Base-by-base conservation (phyloP, 2,797 vertebrate genomes). In the Acanthopagrus latus region DNA sequence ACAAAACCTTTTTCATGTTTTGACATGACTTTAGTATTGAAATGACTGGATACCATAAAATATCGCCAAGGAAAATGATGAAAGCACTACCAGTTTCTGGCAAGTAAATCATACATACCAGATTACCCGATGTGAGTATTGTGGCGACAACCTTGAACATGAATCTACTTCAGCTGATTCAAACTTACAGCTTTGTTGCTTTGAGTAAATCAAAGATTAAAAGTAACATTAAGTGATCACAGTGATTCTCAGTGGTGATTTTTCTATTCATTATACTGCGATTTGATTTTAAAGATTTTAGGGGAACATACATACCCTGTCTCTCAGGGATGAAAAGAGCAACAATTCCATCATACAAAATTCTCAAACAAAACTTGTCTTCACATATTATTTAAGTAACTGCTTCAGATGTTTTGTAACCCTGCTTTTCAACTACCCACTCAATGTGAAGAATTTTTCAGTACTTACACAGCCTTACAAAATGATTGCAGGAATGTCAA, bases 271-370 rank as follows among this genome's bases (percentile, higher is more conserved):
- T 51, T 59, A 13, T 27, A 29, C 14, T 18, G 41, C 10, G 11
- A 16, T 47, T 52, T 76, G 11, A 18, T 47, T 52, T 76, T 11
- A 29, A 71, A 74, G 29, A 52, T 48, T 67, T 68, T 18, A 50
- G 54, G 27, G 17, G 18, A 33, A 14, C 4, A 38, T 11, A 46
- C 64, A 66, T 71, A 56, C 21, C 16, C 50, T n/a, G 63, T 44
- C 41, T 41, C 57, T 38, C 8, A 38, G 38, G 9, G 38, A 38
- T 38, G 38, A 38, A 38, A 38, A 38, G 9, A 38, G 38, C 9
- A 38, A 8, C 38, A 38, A 38, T 38, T 38, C 9, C 7, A 38
- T 38, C 33, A 38, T 9, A 33, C 5, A 33, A 6, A 33, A 33
- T 33, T 33, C 29, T 33, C 29, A 6, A 33, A 33, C 29, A 8